A percentile compares a stretch with the other conserved stretches of the same genome.
phyloP scores from a whole-genome alignment of 35 echinoderm and acorn worm genomes.

The Ophiothrix spiculata region DNA sequence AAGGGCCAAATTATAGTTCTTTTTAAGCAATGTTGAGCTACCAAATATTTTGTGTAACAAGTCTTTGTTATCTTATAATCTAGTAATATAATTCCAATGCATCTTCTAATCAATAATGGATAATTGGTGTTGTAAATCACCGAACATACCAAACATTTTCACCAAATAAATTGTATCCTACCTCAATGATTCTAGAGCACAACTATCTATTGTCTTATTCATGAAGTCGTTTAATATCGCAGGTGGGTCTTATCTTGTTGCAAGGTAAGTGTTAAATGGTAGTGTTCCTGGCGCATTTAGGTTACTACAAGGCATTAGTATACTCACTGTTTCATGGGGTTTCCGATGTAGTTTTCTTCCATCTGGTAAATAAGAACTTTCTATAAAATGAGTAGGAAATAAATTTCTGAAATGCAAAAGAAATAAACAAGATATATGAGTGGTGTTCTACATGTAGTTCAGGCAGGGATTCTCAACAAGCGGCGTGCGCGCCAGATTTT shows the following conservation, averaged over 20 bases:
- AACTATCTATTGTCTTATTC: neutral
- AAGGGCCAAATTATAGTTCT: too few relatives aligned
- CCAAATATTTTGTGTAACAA: too few relatives aligned
- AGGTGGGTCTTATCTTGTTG: neutral
- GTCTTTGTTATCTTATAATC: too few relatives aligned
- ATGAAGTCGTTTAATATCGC: neutral
- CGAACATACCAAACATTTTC: too few relatives aligned
- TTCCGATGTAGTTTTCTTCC: conserved; percentile 26
- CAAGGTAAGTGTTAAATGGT: neutral
- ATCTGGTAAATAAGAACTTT: conserved; percentile 42
- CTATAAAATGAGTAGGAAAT: conserved; percentile 34
- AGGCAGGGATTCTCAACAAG: neutral
- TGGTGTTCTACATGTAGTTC: neutral
- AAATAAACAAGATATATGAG: neutral
- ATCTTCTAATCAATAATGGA: too few relatives aligned
- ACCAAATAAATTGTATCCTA: too few relatives aligned
- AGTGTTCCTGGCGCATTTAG: neutral
- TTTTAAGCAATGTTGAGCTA: too few relatives aligned
- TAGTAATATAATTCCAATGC: too few relatives aligned
- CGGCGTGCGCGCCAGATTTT: too few relatives aligned
- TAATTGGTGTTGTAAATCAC: too few relatives aligned
- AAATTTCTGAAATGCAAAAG: conserved; percentile 20
- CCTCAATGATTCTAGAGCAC: neutral
- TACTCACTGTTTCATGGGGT: conserved; percentile 42
- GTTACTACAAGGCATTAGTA: neutral